Base-by-base conservation (phyloP, 2,797 vertebrate genomes). In the Halcyon badia region DNA sequence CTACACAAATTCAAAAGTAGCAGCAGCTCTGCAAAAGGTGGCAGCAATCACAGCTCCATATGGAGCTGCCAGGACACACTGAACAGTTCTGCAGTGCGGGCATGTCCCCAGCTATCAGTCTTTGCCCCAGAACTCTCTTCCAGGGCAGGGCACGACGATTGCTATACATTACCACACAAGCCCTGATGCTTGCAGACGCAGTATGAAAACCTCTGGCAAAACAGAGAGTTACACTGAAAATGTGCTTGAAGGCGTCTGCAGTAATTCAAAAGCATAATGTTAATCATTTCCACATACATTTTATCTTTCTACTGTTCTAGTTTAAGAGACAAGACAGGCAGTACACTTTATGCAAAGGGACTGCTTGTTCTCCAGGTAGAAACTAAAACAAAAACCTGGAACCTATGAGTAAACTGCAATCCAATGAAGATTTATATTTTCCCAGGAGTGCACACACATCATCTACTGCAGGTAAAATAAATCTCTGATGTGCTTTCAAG, bases 161-260 rank as follows among this genome's bases (percentile, higher is more conserved):
- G 66, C 57, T 44, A 15, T 5, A 4, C 6, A 26, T 52, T 26
- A 64, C 5, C 49, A 73, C 37, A 37, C 3, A 8, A 92, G 44
- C 28, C 54, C 41, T 11, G 19, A 49, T 14, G 24, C 51, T 64
- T 76, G 21, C 37, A 31, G 2, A 52, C 2, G 8, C 25, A 21
- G 28, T 28, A 52, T 7, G n/a, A 84, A 37, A 93, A 69, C 16
- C 28, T 44, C 77, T 39, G 33, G 57, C 72, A 75, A 71, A 64
- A 56, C 16, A 71, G 31, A 85, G n/a, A 65, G 26, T 65, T 75
- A 77, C 28, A 52, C 25, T 57, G 51, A 71, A 77, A 79, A 21
- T 7, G 8, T 44, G 15, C 46, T 62, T 57, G 7, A 69, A 94
- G 22, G 51, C 0, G 0, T 1, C 2, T 4, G 39, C 57, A 54